Evolutionary conservation across 2,113 vertebrate species (phyloP).

Genomic region (Cynocephalus volans): DNA sequence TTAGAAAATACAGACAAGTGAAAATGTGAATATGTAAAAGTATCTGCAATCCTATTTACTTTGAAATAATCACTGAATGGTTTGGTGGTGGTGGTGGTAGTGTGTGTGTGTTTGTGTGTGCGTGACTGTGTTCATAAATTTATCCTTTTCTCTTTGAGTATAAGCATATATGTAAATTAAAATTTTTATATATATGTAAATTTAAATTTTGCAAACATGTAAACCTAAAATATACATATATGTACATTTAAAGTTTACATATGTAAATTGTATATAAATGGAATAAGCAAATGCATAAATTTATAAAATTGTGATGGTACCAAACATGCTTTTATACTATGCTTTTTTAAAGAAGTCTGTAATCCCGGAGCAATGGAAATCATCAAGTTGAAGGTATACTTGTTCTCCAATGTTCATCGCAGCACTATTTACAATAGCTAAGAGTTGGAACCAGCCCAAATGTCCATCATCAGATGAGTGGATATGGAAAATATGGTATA

Average conservation of each 20-base stretch:
- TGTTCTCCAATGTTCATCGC: too few relatives aligned
- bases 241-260: background rate
- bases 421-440: too few relatives aligned
- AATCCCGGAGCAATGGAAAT: too few relatives aligned
- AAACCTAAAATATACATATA: background rate
- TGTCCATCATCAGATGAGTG: too few relatives aligned
- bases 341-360: background rate
- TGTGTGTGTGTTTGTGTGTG: background rate
- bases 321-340: background rate
- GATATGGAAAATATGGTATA: too few relatives aligned
- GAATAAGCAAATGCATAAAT: background rate
- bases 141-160: background rate
- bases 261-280: background rate
- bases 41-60: background rate
- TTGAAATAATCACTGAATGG: background rate
- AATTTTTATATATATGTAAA: background rate
- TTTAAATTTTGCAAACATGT: too few relatives aligned
- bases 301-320: constrained; percentile 9
- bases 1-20: constrained; percentile 24
- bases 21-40: constrained; percentile 34
- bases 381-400: too few relatives aligned
- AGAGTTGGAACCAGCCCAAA: too few relatives aligned
- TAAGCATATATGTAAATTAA: background rate
- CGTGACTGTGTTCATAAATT: background rate
- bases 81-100: background rate